phyloP scores from a whole-genome alignment of 2,888 invertebrate genomes.

The Liopterus haemorrhoidalis region DNA sequence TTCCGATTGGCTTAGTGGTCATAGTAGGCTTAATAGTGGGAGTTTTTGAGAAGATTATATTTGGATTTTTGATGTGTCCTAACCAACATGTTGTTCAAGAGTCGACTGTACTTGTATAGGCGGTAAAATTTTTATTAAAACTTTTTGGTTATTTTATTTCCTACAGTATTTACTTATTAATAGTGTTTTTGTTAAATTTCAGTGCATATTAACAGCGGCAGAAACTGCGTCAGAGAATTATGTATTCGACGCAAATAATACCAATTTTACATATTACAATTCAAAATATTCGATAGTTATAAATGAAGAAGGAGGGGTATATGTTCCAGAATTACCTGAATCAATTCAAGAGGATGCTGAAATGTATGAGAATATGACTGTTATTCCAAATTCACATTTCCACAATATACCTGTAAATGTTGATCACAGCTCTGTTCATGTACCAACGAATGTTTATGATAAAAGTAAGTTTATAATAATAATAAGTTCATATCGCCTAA shows the following conservation, averaged over 20 bases:
- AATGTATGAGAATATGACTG: conserved; percentile 53
- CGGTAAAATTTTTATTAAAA: conserved; percentile 8
- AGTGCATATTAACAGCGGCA: conserved; percentile 73
- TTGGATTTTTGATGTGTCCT: too few species aligned
- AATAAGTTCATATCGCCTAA: too few species aligned
- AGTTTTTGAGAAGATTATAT: too few species aligned
- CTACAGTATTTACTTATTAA: too few species aligned
- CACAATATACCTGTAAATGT: conserved; percentile 78
- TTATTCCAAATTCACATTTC: conserved; percentile 75
- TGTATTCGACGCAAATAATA: conserved; percentile 47
- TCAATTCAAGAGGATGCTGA: conserved; percentile 39
- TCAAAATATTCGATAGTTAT: conserved; percentile 67
- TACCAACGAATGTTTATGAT: conserved; percentile 91
- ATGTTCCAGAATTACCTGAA: conserved; percentile 36
- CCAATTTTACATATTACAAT: conserved; percentile 63
- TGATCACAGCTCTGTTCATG: conserved; percentile 79
- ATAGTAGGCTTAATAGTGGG: too few species aligned
- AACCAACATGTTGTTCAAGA: too few species aligned
- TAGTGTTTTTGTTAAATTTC: conserved; percentile 40
- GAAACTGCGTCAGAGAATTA: conserved; percentile 62
- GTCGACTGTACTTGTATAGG: too few species aligned
- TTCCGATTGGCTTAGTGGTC: too few species aligned
- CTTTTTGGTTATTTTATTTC: conserved; percentile 17
- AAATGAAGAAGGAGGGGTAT: conserved; percentile 35
- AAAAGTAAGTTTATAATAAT: conserved; percentile 51